A percentile compares a stretch with the other conserved stretches of the same genome.
Conservation (phyloP, 1,140 invertebrate genomes). For the Adelges cooleyi region DNA sequence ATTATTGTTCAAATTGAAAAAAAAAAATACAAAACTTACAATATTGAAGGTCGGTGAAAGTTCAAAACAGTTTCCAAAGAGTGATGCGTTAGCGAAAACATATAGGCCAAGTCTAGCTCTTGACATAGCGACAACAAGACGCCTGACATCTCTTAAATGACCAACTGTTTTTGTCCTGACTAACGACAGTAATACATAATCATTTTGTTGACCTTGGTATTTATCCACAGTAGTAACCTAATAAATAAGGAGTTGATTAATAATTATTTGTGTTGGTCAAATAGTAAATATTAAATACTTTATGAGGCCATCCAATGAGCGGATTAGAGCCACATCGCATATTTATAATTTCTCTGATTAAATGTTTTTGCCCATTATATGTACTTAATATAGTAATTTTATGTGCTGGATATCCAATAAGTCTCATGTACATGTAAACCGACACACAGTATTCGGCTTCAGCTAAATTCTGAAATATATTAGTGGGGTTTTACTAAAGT, state of each 20-base stretch:
- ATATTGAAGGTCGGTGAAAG: slow-evolving; percentile 87
- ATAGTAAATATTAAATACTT: slow-evolving; percentile 46
- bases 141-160: slow-evolving; percentile 88
- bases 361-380: slow-evolving; percentile 98
- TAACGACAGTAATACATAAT: slow-evolving; percentile 91
- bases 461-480: slow-evolving; percentile 72
- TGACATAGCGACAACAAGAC: slow-evolving; percentile 96
- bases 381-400: slow-evolving; percentile 99
- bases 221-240: slow-evolving; percentile 91
- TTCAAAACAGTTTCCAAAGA: slow-evolving; percentile 96
- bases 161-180: slow-evolving; percentile 94
- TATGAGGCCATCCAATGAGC: slow-evolving; percentile 88
- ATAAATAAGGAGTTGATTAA: slow-evolving; percentile 3
- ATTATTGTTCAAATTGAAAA: not conserved
- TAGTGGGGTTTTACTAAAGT: slow-evolving; percentile 1
- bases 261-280: no score
- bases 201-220: slow-evolving; percentile 99
- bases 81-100: slow-evolving; percentile 79
- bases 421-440: slow-evolving; percentile 96
- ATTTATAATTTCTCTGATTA: slow-evolving; percentile 91
- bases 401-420: slow-evolving; percentile 92
- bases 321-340: slow-evolving; percentile 90
- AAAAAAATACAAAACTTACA: slow-evolving; percentile 42
- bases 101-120: slow-evolving; percentile 94
- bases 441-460: slow-evolving; percentile 98